Base-by-base conservation (phyloP, 2,888 invertebrate species). In the Eurytoma californica region DNA sequence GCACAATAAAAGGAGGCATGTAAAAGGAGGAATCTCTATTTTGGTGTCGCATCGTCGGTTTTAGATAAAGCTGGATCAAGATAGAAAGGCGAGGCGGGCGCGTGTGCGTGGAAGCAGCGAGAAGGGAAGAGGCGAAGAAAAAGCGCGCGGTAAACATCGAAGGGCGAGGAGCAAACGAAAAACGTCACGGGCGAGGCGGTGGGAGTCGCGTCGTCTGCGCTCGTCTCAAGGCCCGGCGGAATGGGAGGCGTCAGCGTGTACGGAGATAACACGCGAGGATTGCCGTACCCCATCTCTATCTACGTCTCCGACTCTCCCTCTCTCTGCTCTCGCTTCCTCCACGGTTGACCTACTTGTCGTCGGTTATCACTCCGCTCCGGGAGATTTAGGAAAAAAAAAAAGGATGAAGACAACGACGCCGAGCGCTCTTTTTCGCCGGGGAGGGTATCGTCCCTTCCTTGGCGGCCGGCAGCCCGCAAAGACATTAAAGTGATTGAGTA, bases 401-500 rank as follows among this genome's bases (percentile, higher is more conserved):
- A 24, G 53, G 24, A 61, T 12, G 47, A 65, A 13, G 30, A 69
- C 30, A 61, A 16, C 24, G 28, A 77, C 69, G 47, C 57, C 28
- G 68, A 57, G 55, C 3, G 3, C 53, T 51, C 18, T 53, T 39
- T 63, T 51, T 55, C 28, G 47, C 24, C 39, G 39, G 9, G 39
- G 9, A 0, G 39, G 9, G 39, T 9, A 39, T 39, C 39, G 9
- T 30, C 18, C n/a, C 57, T 68, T n/a, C 30, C 66, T 51, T 51
- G 1, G 55, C 66, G 39, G 51, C 74, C 53, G 49, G 39, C 69
- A 61, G 57, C 30, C 18, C 39, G 20, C 24, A 16, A 16, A 49
- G 58, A 63, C 78, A 78, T 78, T 80, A 78, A 74, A 78, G 74
- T 80, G 80, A 80, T 80, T 72, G 68, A 81, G 75, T 63, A 76